Evolutionary conservation across 2,113 vertebrate genomes (phyloP).

Genomic region (Cephalophus harveyi): DNA sequence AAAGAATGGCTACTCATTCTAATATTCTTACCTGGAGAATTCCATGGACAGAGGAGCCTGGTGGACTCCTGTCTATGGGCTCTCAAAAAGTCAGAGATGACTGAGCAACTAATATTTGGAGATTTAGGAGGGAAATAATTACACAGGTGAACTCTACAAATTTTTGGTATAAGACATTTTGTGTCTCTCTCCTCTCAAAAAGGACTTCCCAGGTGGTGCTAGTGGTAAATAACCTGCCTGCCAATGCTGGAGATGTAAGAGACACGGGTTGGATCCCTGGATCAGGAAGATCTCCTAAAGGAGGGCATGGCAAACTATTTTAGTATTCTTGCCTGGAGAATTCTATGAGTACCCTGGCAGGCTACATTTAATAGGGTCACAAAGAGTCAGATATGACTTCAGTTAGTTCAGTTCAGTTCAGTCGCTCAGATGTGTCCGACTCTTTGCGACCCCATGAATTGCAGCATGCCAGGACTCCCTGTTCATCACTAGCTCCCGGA

Average conservation of each 20-base stretch:
- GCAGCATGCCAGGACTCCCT: too few species aligned
- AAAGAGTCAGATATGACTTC: neutral
- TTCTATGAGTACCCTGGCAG: neutral
- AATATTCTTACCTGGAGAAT: neutral
- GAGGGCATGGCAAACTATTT: neutral
- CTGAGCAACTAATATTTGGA: neutral
- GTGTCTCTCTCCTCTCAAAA: neutral
- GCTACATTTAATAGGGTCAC: neutral
- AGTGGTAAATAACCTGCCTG: neutral
- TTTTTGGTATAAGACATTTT: neutral
- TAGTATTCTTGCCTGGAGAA: neutral
- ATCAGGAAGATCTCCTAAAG: neutral
- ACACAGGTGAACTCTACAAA: neutral
- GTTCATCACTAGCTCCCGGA: too few species aligned
- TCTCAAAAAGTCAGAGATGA: neutral
- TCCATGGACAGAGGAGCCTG: neutral
- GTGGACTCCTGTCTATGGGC: neutral
- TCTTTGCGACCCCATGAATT: too few species aligned
- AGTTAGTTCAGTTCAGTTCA: too few species aligned
- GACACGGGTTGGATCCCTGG: neutral
- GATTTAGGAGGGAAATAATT: neutral
- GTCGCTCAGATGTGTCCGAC: rapidly evolving
- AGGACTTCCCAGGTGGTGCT: neutral
- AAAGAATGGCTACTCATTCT: neutral
- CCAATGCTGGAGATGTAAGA: neutral